Conservation (phyloP, 2,113 vertebrate species). For the Protomyctophum bolini region DNA sequence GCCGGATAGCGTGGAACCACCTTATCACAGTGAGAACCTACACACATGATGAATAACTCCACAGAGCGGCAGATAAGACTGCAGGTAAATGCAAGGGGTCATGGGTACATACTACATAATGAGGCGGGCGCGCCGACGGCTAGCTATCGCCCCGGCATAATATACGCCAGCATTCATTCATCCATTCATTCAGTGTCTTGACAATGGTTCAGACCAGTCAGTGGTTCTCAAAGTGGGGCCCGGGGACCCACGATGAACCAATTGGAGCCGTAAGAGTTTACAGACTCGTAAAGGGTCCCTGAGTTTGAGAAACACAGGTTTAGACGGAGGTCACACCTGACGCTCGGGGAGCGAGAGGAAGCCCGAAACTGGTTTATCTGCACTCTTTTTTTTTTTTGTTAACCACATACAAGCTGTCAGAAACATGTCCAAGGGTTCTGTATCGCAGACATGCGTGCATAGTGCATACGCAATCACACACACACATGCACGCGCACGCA, state of each 20-base stretch:
- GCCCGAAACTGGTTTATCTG: constrained; percentile 61
- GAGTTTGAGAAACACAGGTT: constrained; percentile 13
- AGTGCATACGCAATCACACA: constrained; percentile 5
- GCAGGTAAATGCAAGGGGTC: constrained; percentile 67
- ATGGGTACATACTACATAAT: constrained; percentile 44
- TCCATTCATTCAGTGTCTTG: background rate
- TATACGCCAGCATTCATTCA: constrained; percentile 22
- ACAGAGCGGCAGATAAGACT: constrained; percentile 66
- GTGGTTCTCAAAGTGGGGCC: too few species aligned
- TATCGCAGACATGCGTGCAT: constrained; percentile 34
- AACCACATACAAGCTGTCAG: constrained; percentile 67
- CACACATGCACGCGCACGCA: constrained; percentile 26
- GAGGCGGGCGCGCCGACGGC: constrained; percentile 28
- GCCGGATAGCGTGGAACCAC: constrained; percentile 28
- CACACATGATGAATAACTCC: constrained; percentile 71
- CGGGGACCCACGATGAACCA: too few species aligned
- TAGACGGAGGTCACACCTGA: constrained; percentile 62
- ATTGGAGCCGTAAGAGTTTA: too few species aligned
- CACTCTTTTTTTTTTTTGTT: constrained; percentile 59
- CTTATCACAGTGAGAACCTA: constrained; percentile 76
- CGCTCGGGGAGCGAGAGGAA: constrained; percentile 50
- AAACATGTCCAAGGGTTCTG: constrained; percentile 49
- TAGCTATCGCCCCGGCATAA: constrained; percentile 18
- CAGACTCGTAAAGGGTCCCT: too few species aligned
- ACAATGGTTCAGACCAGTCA: background rate